A percentile compares a stretch with the other conserved stretches of the same genome.
Conservation (phyloP, 2,888 invertebrate genomes). For the Mythimna impura region DNA sequence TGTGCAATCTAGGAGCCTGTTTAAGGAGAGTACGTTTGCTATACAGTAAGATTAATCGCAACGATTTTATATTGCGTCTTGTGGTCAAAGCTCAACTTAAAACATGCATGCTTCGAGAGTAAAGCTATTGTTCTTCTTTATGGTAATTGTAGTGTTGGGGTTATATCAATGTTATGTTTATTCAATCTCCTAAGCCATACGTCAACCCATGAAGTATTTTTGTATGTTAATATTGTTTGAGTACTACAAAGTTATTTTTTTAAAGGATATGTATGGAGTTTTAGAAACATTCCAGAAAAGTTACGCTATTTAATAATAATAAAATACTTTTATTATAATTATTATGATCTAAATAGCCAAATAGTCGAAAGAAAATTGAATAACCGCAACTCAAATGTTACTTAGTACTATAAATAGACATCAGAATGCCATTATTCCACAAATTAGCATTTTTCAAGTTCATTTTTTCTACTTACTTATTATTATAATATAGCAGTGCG, state of each 20-base stretch:
- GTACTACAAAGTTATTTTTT: neutral
- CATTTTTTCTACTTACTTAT: too few species aligned
- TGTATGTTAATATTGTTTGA: conserved; percentile 5
- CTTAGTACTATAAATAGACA: too few species aligned
- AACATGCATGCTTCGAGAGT: conserved; percentile 12
- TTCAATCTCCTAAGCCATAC: neutral
- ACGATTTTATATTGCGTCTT: conserved; percentile 21
- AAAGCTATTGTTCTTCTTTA: conserved; percentile 44
- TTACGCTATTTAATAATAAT: too few species aligned
- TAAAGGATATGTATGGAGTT: too few species aligned
- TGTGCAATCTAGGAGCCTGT: conserved; percentile 31
- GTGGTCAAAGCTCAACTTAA: conserved; percentile 1
- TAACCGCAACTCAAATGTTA: too few species aligned
- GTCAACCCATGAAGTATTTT: conserved; percentile 17
- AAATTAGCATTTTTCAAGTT: too few species aligned
- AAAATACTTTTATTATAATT: too few species aligned
- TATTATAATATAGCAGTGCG: too few species aligned
- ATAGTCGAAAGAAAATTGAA: too few species aligned
- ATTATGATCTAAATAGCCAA: too few species aligned
- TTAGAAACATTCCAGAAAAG: too few species aligned
- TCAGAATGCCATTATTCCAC: too few species aligned
- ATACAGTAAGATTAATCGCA: conserved; percentile 29
- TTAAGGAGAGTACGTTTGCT: conserved; percentile 27
- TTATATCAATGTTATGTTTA: conserved; percentile 28
- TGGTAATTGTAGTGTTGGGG: conserved; percentile 32